Evolutionary conservation across 2,113 vertebrate genomes (phyloP).

Genomic region (Poecile atricapillus): DNA sequence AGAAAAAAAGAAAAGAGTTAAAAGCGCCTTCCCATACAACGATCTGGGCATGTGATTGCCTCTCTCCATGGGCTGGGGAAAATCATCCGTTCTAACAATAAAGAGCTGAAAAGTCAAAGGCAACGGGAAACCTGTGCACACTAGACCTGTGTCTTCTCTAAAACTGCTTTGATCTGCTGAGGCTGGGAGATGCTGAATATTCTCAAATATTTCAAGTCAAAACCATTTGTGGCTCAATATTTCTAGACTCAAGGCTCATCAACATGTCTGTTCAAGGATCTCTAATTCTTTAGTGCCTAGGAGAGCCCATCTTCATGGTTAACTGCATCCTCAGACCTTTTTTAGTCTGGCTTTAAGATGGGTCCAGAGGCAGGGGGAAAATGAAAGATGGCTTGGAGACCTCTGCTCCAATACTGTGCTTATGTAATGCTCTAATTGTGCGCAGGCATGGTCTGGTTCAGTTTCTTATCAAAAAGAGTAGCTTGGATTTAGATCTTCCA

Average conservation of each 20-base stretch:
- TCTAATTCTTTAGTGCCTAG: background rate
- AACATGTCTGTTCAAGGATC: background rate
- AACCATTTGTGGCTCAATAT: background rate
- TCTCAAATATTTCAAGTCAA: background rate
- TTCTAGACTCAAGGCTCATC: background rate
- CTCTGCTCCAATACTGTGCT: background rate
- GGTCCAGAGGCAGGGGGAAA: background rate
- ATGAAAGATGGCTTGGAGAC: background rate
- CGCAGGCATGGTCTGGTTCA: background rate
- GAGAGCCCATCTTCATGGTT: background rate
- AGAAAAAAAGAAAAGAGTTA: background rate
- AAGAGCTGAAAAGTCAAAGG: background rate
- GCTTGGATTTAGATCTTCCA: background rate
- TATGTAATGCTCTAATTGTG: background rate
- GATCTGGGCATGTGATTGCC: background rate
- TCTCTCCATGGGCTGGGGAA: background rate
- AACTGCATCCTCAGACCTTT: background rate
- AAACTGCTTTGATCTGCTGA: background rate
- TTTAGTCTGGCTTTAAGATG: background rate
- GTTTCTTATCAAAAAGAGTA: background rate
- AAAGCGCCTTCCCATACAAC: background rate
- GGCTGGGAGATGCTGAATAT: background rate
- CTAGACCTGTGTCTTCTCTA: background rate
- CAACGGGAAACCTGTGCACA: background rate
- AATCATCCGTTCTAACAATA: background rate